Base-by-base conservation (phyloP, 1,140 invertebrate species). In the Drosophila funebris region DNA sequence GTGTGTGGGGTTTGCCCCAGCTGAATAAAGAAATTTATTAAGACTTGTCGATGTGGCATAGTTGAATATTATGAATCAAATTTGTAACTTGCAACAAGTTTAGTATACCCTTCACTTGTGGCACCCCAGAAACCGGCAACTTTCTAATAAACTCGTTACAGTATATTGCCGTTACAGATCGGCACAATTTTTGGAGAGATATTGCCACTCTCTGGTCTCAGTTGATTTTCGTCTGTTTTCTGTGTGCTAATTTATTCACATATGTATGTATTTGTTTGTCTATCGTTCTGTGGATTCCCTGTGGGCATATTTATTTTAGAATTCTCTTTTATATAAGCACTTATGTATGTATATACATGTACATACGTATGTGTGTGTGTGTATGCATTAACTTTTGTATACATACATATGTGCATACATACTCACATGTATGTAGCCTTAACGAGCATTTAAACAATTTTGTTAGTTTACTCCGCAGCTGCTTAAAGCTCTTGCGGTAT, bases 131-230 rank as follows among this genome's bases (percentile, higher is more conserved):
- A 69, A 79, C 73, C 48, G 46, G 57, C 63, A 50, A 76, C 76
- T 85, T 85, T 85, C 80, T 70, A 84, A 76, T 80, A 46, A 85
- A 79, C 63, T 60, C 43, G 36, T 69, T 67, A 69, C 68, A 48
- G 46, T 24, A n/a, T 11, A 69, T 24, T 53, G 57, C 29, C 29
- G 1, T 3, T 11, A 9, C 22, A 1, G 46, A 70, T 70, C 57
- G 22, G 11, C 27, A 3, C 6, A 13, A 63, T 14, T 56, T 56
- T 44, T 56, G 7, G 27, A 27, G 18, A 22, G 5, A 33, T 46
- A 18, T 52, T 24, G 18, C 41, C 27, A 29, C 46, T 69, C 46
- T 66, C 72, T 53, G 36, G 52, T 60, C 36, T 41, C 11, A 48
- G 44, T 14, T 48, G 5, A 36, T 18, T 58, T 57, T 46, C 14